Percentiles rank a stretch among this genome's conserved stretches.
phyloP scores from a whole-genome alignment of 1,140 invertebrate genomes.

The Matsumurasca onukii region DNA sequence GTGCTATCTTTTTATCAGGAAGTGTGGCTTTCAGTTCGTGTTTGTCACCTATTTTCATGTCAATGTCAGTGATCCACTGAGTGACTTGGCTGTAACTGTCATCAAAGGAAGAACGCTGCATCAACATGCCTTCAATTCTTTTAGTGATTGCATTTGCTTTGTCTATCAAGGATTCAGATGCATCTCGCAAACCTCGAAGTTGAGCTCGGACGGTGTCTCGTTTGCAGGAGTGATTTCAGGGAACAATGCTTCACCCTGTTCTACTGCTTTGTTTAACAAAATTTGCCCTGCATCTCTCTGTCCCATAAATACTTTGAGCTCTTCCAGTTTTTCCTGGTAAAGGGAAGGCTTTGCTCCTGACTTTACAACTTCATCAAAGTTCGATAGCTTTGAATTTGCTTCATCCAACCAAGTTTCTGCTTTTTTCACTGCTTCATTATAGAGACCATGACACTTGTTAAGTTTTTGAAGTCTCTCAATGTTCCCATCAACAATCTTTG shows the following conservation, averaged over 20 bases:
- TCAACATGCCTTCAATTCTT: constrained; percentile 79
- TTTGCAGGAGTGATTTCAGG: constrained; percentile 83
- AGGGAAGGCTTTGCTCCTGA: constrained; percentile 60
- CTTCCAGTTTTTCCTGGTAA: constrained; percentile 65
- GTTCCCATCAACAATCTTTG: constrained; percentile 59
- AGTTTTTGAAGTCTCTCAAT: constrained; percentile 35
- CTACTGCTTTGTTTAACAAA: constrained; percentile 76
- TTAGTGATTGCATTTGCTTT: constrained; percentile 82
- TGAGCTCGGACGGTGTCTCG: constrained; percentile 80
- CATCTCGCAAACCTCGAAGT: constrained; percentile 74
- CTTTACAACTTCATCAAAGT: constrained; percentile 63
- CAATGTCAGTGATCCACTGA: constrained; percentile 75
- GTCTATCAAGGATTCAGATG: constrained; percentile 81
- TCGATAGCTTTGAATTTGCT: constrained; percentile 69
- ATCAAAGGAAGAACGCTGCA: constrained; percentile 87
- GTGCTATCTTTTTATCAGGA: constrained; percentile 80
- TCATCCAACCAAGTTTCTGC: constrained; percentile 78
- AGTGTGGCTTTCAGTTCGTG: constrained; percentile 71
- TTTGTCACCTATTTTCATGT: constrained; percentile 65
- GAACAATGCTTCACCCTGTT: constrained; percentile 84
- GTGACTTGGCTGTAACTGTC: constrained; percentile 79
- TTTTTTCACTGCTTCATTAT: constrained; percentile 63
- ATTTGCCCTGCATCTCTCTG: constrained; percentile 76
- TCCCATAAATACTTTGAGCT: constrained; percentile 71
- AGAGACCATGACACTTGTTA: constrained; percentile 47